Evolutionary conservation across 2,797 vertebrate genomes (phyloP), one percentile per base, ranked within the genome.

Genomic region (Esox masquinongy): DNA sequence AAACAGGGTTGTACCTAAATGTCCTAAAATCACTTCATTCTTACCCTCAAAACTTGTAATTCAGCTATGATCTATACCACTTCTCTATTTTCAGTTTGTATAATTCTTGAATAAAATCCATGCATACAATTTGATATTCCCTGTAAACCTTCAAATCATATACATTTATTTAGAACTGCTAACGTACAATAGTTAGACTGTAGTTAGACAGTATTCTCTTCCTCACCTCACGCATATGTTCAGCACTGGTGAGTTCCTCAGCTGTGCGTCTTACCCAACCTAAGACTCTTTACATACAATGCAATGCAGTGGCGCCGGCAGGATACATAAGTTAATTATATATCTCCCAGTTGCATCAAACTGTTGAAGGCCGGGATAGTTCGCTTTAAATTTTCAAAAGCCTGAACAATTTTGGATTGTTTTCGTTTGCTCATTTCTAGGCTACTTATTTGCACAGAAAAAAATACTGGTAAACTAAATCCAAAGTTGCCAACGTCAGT

Each of bases 171-270:
- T 2, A 59, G 53, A 59, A n/a, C 19, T 22, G 12, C 53, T 56
- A 8, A 56, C n/a, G 53, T 59, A 59, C n/a, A 59, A 22, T 19
- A 59, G n/a, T 59, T 22, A 53, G 17, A n/a, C n/a, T n/a, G n/a
- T n/a, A n/a, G n/a, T n/a, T n/a, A n/a, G n/a, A n/a, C n/a, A n/a
- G n/a, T 51, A 72, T 72, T 72, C 71, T 83, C 61, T 73, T 63
- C 64, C 71, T 75, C 22, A 74, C 26, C 22, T 53, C 5, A 11
- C 47, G 71, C 73, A 70, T 72, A 19, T 77, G 22, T 70, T 73
- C 70, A 47, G 43, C 43, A 7, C 63, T 68, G 1, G 71, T 78
- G 47, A 73, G 50, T 56, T 73, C 69, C 39, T 80, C 43, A 72
- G 66, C 47, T 8, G 15, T 67, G 16, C 53, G 70, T 43, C 17